These are phyloP conservation scores for Sapayoa aenigma DNA, from an alignment of 2,113 vertebrate species.

Conservation along the genomic window DNA sequence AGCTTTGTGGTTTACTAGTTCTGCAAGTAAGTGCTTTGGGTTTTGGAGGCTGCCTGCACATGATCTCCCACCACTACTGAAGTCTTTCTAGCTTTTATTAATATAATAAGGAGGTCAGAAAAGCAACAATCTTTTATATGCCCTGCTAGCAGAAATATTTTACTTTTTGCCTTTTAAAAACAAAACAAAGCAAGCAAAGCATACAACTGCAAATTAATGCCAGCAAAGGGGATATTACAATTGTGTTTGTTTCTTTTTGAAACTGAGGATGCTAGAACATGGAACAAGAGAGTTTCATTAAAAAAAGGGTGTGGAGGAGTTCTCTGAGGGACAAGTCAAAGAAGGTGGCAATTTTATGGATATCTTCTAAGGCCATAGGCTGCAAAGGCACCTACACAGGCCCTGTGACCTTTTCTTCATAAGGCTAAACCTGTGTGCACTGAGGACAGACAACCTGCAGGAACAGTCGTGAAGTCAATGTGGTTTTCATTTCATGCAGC, in stretches of 20 bases:
- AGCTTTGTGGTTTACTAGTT: constrained; percentile 67
- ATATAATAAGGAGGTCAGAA: constrained; percentile 60
- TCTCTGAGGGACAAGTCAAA: constrained; percentile 1
- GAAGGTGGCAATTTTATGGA: not conserved
- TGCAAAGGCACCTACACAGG: not conserved
- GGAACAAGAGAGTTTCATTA: not conserved
- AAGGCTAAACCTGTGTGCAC: not conserved
- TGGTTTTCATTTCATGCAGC: constrained; percentile 48
- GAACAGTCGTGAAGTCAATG: not conserved
- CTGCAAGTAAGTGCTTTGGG: constrained; percentile 66
- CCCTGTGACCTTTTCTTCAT: constrained; percentile 12
- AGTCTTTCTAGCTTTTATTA: constrained; percentile 55
- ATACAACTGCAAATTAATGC: not conserved
- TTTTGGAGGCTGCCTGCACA: constrained; percentile 64
- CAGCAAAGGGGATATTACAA: constrained; percentile 19
- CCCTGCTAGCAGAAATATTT: constrained; percentile 46
- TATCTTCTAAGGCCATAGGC: not conserved
- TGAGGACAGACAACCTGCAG: constrained; percentile 11
- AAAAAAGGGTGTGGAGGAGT: constrained; percentile 23
- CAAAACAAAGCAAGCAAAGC: constrained; percentile 28
- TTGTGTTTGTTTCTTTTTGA: constrained; percentile 41
- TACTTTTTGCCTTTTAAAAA: constrained; percentile 19
- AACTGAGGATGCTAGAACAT: constrained; percentile 12
- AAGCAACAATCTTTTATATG: constrained; percentile 36
- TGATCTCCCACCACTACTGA: constrained; percentile 52